Evolutionary conservation across 2,113 vertebrate genomes (phyloP).

Genomic region (Zonotrichia leucophrys): DNA sequence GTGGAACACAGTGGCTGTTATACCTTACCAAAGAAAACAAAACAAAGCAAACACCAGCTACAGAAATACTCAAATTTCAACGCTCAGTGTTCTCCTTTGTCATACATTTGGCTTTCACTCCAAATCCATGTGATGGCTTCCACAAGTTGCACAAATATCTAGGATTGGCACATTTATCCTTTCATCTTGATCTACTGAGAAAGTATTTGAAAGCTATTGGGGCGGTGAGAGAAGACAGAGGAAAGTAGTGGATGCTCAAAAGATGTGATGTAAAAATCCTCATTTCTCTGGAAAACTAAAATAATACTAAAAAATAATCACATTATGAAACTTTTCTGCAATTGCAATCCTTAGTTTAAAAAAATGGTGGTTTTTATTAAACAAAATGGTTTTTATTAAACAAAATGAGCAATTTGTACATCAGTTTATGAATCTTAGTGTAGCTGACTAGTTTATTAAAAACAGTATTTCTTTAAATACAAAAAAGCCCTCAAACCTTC

Average conservation of each 20-base stretch:
- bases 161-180: background rate
- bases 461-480: background rate
- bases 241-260: rapidly evolving
- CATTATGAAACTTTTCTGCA: background rate
- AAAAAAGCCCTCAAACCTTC: background rate
- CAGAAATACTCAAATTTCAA: background rate
- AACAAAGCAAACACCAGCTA: background rate
- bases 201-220: background rate
- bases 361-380: background rate
- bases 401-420: background rate
- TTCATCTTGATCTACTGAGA: background rate
- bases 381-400: background rate
- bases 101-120: rapidly evolving
- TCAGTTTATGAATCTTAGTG: background rate
- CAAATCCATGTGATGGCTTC: background rate
- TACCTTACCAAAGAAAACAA: background rate
- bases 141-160: background rate
- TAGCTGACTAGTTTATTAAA: background rate
- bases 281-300: background rate
- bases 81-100: background rate
- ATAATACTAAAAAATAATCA: background rate
- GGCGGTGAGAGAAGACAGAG: background rate
- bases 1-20: background rate
- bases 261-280: background rate
- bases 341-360: background rate